phyloP scores from a whole-genome alignment of 1,140 invertebrate genomes.

The Lepidurus arcticus region DNA sequence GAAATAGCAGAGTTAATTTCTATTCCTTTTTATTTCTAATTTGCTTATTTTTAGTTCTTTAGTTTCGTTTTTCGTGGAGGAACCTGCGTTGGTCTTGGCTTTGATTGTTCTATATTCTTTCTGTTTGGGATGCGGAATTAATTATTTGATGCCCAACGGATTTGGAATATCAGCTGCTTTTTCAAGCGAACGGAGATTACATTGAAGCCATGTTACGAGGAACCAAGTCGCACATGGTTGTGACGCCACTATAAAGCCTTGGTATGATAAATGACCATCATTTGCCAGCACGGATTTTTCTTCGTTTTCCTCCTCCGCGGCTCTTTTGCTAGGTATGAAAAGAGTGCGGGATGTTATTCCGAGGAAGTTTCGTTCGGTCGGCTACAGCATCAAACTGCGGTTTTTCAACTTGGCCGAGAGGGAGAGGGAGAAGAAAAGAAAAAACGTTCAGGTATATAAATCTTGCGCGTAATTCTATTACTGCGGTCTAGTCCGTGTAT shows the following conservation, averaged over 20 bases:
- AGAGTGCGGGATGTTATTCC: not conserved
- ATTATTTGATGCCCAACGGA: not conserved
- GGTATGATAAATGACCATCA: constrained; percentile 9
- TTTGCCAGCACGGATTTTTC: not conserved
- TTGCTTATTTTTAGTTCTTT: too few relatives aligned
- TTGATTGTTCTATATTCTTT: not conserved
- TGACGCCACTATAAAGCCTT: constrained; percentile 18
- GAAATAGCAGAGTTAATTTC: not conserved
- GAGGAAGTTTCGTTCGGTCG: not conserved
- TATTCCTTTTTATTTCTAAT: too few relatives aligned
- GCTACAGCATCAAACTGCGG: not conserved
- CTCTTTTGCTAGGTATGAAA: not conserved
- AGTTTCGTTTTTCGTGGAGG: not conserved
- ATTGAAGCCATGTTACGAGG: not conserved
- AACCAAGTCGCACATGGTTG: constrained; percentile 10
- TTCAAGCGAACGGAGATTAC: not conserved
- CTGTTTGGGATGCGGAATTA: not conserved
- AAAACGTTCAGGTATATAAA: not conserved
- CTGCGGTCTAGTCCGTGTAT: constrained; percentile 11
- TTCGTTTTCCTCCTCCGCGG: not conserved
- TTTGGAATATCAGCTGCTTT: not conserved
- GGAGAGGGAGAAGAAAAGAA: not conserved
- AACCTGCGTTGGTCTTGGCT: not conserved
- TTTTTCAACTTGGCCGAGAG: not conserved
- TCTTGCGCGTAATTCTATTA: not conserved